Evolutionary conservation across 1,140 invertebrate genomes (phyloP).

Genomic region (Drosophila nikananu): DNA sequence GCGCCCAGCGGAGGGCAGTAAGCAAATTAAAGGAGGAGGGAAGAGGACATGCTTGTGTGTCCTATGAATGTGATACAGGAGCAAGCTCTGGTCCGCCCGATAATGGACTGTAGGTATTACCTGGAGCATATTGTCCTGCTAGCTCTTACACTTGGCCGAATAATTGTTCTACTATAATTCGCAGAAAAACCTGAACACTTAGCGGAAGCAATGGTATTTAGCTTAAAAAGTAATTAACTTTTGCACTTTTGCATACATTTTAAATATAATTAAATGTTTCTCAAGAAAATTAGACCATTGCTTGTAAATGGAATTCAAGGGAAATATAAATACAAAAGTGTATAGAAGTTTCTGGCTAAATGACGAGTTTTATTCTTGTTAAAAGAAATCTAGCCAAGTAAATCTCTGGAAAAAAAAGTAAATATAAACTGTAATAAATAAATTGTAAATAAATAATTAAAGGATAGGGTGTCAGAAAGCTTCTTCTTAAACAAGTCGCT

Average conservation of each 20-base stretch:
- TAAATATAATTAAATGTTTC: background rate
- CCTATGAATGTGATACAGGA: slow-evolving; percentile 13
- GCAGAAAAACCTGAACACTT: background rate
- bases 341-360: background rate
- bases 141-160: background rate
- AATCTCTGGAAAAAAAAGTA: background rate
- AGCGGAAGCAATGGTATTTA: background rate
- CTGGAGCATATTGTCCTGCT: slow-evolving; percentile 22
- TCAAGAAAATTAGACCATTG: no score
- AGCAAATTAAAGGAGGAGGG: slow-evolving; percentile 28
- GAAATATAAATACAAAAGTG: background rate
- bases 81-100: slow-evolving; percentile 13
- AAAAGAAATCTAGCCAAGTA: background rate
- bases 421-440: no score
- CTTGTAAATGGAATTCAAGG: background rate
- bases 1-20: background rate
- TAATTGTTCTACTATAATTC: background rate
- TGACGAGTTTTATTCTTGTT: background rate
- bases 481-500: background rate
- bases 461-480: background rate
- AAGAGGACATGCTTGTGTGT: background rate
- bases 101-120: slow-evolving; percentile 44
- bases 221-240: background rate
- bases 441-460: background rate
- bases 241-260: background rate